Evolutionary conservation across 2,888 invertebrate species (phyloP).

Genomic region (Galeruca laticollis): DNA sequence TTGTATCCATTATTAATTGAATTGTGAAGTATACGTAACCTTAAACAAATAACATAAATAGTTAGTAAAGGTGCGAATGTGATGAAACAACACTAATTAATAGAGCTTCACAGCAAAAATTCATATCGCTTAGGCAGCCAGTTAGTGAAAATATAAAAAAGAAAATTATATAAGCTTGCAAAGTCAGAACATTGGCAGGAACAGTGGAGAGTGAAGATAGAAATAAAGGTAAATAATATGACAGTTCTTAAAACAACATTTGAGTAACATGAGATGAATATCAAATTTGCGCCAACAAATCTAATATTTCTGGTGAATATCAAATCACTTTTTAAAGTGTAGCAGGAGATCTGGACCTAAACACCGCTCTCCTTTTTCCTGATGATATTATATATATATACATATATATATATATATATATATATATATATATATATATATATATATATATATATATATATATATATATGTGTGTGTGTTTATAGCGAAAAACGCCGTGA

Average conservation of each 20-base stretch:
- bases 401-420: too few relatives aligned
- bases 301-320: too few relatives aligned
- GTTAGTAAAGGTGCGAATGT: conserved; percentile 35
- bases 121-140: conserved; percentile 35
- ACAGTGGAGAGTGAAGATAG: conserved; percentile 27
- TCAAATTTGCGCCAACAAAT: too few relatives aligned
- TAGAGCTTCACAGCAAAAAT: conserved; percentile 28
- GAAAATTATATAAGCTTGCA: conserved; percentile 35
- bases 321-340: too few relatives aligned
- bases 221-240: conserved; percentile 16
- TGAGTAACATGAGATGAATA: too few relatives aligned
- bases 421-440: too few relatives aligned
- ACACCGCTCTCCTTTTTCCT: too few relatives aligned
- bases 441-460: too few relatives aligned
- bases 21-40: conserved; percentile 20
- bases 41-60: conserved; percentile 7
- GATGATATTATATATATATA: too few relatives aligned
- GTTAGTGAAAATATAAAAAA: conserved; percentile 34
- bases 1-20: not conserved
- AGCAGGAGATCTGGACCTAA: too few relatives aligned
- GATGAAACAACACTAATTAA: conserved; percentile 24
- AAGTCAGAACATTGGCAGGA: conserved; percentile 31
- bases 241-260: conserved; percentile 15
- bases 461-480: too few relatives aligned
- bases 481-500: too few relatives aligned